phyloP scores from a whole-genome alignment of 2,797 vertebrate species.

The Neosilurus hyrtlii region DNA sequence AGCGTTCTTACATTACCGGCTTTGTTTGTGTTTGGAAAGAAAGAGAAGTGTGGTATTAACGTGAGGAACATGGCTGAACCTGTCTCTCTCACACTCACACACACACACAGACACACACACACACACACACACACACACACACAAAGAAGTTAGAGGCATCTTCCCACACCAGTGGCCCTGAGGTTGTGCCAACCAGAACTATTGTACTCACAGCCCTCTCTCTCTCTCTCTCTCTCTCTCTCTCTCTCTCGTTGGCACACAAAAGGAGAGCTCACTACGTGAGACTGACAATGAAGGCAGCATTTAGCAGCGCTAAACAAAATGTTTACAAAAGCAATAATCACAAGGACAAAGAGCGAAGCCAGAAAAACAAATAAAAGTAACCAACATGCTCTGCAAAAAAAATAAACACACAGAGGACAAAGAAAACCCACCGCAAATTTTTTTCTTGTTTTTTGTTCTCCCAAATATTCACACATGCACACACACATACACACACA shows the following conservation, averaged over 20 bases:
- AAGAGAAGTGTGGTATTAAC: not conserved
- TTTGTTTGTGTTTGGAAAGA: conserved; percentile 19
- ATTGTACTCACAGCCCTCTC: conserved; percentile 68
- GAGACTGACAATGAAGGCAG: conserved; percentile 74
- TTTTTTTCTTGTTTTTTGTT: conserved; percentile 10
- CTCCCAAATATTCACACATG: not conserved
- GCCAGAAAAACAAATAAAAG: conserved; percentile 39
- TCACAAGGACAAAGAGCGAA: conserved; percentile 44
- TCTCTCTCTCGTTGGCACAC: conserved; percentile 59
- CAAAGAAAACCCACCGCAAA: not conserved
- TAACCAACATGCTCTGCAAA: conserved; percentile 29
- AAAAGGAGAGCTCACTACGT: conserved; percentile 74
- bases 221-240: conserved; percentile 53
- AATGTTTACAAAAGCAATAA: conserved; percentile 50
- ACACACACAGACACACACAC: not conserved
- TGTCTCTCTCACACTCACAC: conserved; percentile 1
- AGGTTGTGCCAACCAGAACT: conserved; percentile 76
- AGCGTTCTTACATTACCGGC: not conserved
- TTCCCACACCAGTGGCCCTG: conserved; percentile 72
- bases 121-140: conserved; percentile 22
- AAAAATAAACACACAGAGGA: conserved; percentile 16
- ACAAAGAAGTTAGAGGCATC: conserved; percentile 61
- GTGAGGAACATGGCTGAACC: conserved; percentile 19
- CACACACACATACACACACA: not conserved
- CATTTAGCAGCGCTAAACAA: conserved; percentile 76